Evolutionary conservation across 2,888 invertebrate genomes (phyloP).

Genomic region (Diaphora mendica): DNA sequence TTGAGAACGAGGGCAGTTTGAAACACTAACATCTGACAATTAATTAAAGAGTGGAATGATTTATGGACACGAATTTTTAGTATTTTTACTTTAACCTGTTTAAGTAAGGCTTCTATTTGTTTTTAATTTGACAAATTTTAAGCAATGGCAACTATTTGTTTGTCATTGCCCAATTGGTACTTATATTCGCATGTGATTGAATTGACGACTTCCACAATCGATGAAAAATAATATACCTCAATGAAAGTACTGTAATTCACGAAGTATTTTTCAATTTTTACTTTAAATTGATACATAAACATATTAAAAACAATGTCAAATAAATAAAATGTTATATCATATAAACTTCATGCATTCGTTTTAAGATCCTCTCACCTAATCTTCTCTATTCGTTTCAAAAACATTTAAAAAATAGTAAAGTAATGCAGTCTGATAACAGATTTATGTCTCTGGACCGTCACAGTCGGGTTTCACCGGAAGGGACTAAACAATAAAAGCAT

Average conservation of each 20-base stretch:
- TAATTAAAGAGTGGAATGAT: background rate
- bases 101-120: too few species aligned
- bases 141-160: too few species aligned
- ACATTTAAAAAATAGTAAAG: background rate
- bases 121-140: too few species aligned
- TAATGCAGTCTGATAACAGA: background rate
- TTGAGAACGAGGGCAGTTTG: background rate
- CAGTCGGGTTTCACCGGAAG: slow-evolving; percentile 32
- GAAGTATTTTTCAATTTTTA: too few species aligned
- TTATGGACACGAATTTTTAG: too few species aligned
- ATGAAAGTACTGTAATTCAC: too few species aligned
- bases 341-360: background rate
- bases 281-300: background rate
- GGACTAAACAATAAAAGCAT: slow-evolving; percentile 19
- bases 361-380: background rate
- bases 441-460: slow-evolving; percentile 27
- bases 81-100: too few species aligned
- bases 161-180: too few species aligned
- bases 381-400: background rate
- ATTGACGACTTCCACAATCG: too few species aligned
- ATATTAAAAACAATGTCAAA: background rate
- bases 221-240: too few species aligned
- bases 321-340: background rate
- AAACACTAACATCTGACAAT: background rate
- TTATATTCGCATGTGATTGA: too few species aligned